phyloP scores from a whole-genome alignment of 2,888 invertebrate species.

The Chromoteleia sp. region DNA sequence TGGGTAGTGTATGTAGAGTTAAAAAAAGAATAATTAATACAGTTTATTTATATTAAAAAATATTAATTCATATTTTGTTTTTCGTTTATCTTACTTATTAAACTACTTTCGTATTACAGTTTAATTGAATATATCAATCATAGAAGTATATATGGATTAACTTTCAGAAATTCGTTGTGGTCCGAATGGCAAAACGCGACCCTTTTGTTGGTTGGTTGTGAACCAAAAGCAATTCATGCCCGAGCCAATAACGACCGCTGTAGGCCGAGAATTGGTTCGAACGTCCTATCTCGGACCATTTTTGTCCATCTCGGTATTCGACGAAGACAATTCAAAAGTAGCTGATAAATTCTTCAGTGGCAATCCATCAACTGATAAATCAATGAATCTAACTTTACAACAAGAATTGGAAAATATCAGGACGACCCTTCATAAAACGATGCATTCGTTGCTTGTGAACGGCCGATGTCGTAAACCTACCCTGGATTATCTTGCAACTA shows the following conservation, averaged over 20 bases:
- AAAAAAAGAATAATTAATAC: too few species aligned
- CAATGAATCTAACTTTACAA: constrained; percentile 90
- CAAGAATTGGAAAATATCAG: constrained; percentile 93
- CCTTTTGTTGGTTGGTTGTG: constrained; percentile 90
- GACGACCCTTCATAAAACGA: constrained; percentile 91
- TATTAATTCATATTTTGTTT: too few species aligned
- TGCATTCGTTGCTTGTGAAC: constrained; percentile 94
- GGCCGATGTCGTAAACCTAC: constrained; percentile 92
- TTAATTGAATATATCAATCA: too few species aligned
- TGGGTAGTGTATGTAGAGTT: too few species aligned
- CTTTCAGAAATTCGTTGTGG: constrained; percentile 90
- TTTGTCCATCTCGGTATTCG: constrained; percentile 95
- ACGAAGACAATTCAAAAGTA: constrained; percentile 96
- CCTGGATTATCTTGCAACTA: constrained; percentile 91
- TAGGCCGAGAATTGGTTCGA: constrained; percentile 94
- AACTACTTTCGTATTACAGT: too few species aligned
- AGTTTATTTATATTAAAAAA: too few species aligned
- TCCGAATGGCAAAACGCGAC: constrained; percentile 88
- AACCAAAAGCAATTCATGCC: constrained; percentile 91
- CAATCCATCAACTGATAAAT: constrained; percentile 87
- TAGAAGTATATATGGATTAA: too few species aligned
- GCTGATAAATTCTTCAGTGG: constrained; percentile 90
- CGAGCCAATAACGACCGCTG: constrained; percentile 89
- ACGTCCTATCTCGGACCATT: constrained; percentile 96
- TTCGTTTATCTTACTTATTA: too few species aligned